Evolutionary conservation across 2,888 invertebrate genomes (phyloP).

Genomic region (Elgonia sp.): DNA sequence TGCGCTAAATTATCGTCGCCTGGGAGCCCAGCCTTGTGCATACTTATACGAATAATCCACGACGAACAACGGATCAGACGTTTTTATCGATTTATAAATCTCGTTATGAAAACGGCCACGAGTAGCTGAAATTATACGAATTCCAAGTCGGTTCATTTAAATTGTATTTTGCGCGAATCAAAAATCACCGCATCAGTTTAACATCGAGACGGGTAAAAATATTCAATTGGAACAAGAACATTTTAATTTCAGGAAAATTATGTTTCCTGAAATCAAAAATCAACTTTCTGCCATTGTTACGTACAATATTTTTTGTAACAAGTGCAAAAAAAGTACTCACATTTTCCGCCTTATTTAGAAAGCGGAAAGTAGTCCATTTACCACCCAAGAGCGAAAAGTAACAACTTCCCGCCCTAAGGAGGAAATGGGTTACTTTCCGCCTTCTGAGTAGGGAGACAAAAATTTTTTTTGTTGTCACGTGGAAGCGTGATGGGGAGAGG

Average conservation of each 20-base stretch:
- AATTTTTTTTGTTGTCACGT: too few relatives aligned
- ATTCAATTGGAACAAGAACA: background rate
- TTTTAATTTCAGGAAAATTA: background rate
- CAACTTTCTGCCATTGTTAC: too few relatives aligned
- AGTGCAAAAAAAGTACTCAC: too few relatives aligned
- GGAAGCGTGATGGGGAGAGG: too few relatives aligned
- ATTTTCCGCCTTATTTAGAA: too few relatives aligned
- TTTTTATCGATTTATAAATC: slow-evolving; percentile 52
- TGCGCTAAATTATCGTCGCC: slow-evolving; percentile 29
- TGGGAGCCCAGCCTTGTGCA: slow-evolving; percentile 2
- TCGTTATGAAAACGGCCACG: slow-evolving; percentile 17
- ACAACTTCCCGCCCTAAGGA: too few relatives aligned
- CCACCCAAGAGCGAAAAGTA: too few relatives aligned
- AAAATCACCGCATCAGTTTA: slow-evolving; percentile 20
- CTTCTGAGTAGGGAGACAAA: too few relatives aligned
- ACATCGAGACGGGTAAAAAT: slow-evolving; percentile 6
- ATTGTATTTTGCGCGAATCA: slow-evolving; percentile 14
- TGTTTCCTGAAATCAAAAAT: slow-evolving; percentile 31
- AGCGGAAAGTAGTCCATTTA: too few relatives aligned
- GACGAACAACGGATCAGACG: slow-evolving; percentile 38
- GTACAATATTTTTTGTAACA: too few relatives aligned
- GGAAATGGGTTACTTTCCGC: too few relatives aligned
- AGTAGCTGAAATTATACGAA: slow-evolving; percentile 34
- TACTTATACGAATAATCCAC: slow-evolving; percentile 38
- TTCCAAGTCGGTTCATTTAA: slow-evolving; percentile 19